phyloP scores from a whole-genome alignment of 2,113 vertebrate genomes.

The Macaca mulatta region DNA sequence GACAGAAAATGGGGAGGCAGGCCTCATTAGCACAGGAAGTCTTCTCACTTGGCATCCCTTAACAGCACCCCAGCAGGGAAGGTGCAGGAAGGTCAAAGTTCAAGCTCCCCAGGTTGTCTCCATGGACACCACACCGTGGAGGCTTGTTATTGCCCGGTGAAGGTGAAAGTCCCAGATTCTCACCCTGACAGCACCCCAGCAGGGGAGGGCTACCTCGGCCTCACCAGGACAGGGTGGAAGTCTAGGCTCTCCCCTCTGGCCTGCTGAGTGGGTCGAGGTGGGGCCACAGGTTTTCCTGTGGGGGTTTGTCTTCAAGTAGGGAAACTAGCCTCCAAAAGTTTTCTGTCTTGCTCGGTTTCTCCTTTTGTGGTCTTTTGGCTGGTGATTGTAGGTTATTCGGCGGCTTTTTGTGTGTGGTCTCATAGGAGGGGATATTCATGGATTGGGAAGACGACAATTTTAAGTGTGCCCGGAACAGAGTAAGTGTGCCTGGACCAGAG shows the following conservation, averaged over 20 bases:
- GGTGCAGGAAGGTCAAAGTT: neutral
- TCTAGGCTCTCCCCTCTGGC: neutral
- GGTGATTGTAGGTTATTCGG: neutral
- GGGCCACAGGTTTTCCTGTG: neutral
- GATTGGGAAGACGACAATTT: neutral
- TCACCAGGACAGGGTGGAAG: no score
- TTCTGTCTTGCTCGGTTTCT: neutral
- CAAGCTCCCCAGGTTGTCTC: neutral
- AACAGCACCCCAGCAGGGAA: neutral
- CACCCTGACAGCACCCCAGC: rapidly evolving
- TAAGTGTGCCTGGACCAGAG: neutral
- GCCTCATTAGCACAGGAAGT: neutral
- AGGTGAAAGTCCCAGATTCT: neutral
- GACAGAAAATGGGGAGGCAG: neutral
- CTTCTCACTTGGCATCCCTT: no score
- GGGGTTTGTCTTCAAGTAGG: neutral
- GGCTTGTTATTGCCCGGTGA: neutral
- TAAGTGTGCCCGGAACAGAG: neutral
- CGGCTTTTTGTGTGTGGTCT: neutral
- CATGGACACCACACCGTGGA: no score
- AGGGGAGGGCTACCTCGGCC: neutral
- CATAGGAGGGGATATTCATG: neutral
- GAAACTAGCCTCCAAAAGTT: neutral
- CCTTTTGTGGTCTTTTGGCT: neutral
- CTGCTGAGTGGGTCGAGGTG: no score